Conservation (phyloP, 53 echinoderm and acorn worm species). For the Actinopyga echinites region DNA sequence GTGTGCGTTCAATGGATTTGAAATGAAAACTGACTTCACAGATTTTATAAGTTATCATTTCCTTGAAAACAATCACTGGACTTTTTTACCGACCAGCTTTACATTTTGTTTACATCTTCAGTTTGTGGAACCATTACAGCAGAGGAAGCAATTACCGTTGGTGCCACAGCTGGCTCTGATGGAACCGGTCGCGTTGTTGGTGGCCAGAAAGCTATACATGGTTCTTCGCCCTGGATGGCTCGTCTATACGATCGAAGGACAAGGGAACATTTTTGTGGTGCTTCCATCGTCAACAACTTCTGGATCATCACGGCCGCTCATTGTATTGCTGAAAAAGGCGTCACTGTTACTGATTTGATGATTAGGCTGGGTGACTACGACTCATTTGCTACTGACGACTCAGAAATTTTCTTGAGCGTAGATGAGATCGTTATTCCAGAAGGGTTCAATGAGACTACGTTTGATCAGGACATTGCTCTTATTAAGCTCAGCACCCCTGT, state of each 20-base stretch:
- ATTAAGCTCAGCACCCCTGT: slow-evolving; percentile 56
- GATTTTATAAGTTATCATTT: too few species aligned
- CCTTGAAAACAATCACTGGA: too few species aligned
- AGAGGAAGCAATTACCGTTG: slow-evolving; percentile 22
- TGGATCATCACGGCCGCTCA: slow-evolving; percentile 86
- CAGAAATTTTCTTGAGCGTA: slow-evolving; percentile 46
- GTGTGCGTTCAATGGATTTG: too few species aligned
- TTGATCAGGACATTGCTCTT: slow-evolving; percentile 79
- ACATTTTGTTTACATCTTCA: too few species aligned
- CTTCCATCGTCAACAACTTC: slow-evolving; percentile 65
- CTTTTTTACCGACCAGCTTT: too few species aligned
- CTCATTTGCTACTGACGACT: slow-evolving; percentile 45
- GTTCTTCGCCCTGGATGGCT: slow-evolving; percentile 80
- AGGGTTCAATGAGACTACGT: slow-evolving; percentile 45
- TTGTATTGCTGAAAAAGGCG: slow-evolving; percentile 46
- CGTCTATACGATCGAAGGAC: slow-evolving; percentile 50
- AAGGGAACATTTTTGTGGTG: slow-evolving; percentile 64
- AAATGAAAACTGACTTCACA: too few species aligned
- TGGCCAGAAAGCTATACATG: slow-evolving; percentile 61
- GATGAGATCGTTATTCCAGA: slow-evolving; percentile 43
- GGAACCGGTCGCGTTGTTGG: slow-evolving; percentile 50
- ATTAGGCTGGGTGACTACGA: slow-evolving; percentile 85
- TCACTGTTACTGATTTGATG: slow-evolving; percentile 16
- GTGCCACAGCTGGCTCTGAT: not conserved
- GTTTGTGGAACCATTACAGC: slow-evolving; percentile 70